Evolutionary conservation across 1,140 invertebrate genomes (phyloP), one percentile per base, ranked within the genome.

Genomic region (Pogonomyrmex californicus): DNA sequence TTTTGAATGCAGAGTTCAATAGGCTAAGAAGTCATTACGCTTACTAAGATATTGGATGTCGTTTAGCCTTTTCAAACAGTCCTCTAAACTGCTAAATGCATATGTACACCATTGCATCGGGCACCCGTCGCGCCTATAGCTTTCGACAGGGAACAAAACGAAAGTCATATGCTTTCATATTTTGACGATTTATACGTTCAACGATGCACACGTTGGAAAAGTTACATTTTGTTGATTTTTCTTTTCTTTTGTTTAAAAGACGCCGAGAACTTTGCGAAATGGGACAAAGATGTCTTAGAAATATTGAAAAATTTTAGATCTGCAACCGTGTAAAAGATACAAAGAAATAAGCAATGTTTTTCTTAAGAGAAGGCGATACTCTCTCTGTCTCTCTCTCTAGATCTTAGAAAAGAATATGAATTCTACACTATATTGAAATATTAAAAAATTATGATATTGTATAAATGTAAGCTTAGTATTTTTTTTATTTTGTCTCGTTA

Each of bases 91-190:
- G 49, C 54, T 60, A 14, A 73, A n/a, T 73, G 68, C 17, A 82
- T n/a, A 44, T 41, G 5, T 62, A 49, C 23, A 54, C 71, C 41
- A 71, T 78, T 85, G 79, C 73, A 87, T 85, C 58, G 71, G 73
- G 66, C 10, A 49, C 56, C 44, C 86, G 58, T 68, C 73, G 73
- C 78, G 66, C 63, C 63, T 81, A 68, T 36, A 86, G 41, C 66
- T 78, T 82, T 75, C 79, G 81, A 91, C 68, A 83, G 90, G 91
- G 91, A 91, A 91, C 91, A 92, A 92, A 85, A 77, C 73, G 76
- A 86, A 90, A 90, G 75, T 87, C 71, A 17, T 54, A 83, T 17
- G 47, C 71, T 90, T 87, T 89, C 73, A 56, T 75, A 54, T 90
- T 65, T 89, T 56, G 12, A 86, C 36, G n/a, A 77, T 62, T 70